phyloP scores from a whole-genome alignment of 2,797 vertebrate genomes.

The Atherinosoma microstoma region DNA sequence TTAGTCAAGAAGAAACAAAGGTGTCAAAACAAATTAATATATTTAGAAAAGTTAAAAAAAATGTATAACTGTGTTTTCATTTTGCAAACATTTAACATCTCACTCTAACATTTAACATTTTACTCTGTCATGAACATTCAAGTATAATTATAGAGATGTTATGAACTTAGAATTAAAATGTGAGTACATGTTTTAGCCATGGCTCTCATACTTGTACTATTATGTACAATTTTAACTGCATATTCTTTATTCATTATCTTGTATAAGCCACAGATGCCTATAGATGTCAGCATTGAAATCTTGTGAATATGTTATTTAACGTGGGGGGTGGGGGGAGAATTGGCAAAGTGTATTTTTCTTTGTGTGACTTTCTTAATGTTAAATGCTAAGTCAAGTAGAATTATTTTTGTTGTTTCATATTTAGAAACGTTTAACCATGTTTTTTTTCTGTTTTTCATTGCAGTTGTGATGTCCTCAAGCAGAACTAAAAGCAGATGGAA shows the following conservation, averaged over 20 bases:
- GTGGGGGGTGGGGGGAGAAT: too few relatives aligned
- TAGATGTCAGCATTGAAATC: too few relatives aligned
- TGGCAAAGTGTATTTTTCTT: background rate
- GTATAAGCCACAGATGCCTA: too few relatives aligned
- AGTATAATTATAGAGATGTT: background rate
- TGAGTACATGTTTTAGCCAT: background rate
- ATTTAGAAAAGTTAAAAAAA: too few relatives aligned
- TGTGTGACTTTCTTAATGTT: slow-evolving; percentile 1
- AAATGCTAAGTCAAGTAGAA: slow-evolving; percentile 9
- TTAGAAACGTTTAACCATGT: rapidly evolving
- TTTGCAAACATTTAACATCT: too few relatives aligned
- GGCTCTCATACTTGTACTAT: background rate
- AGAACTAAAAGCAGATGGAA: slow-evolving; percentile 4
- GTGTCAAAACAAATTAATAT: too few relatives aligned
- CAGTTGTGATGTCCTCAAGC: slow-evolving; percentile 67
- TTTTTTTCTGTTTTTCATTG: slow-evolving; percentile 31
- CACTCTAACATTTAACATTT: too few relatives aligned
- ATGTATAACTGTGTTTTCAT: too few relatives aligned
- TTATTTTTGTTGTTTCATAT: background rate
- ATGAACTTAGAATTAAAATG: background rate
- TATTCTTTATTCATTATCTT: background rate
- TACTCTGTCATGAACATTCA: background rate
- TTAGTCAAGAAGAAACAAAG: too few relatives aligned
- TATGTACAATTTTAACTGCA: background rate
- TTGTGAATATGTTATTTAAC: background rate